Conservation (phyloP, 2,888 invertebrate genomes). For the Cryptocephalus primarius region DNA sequence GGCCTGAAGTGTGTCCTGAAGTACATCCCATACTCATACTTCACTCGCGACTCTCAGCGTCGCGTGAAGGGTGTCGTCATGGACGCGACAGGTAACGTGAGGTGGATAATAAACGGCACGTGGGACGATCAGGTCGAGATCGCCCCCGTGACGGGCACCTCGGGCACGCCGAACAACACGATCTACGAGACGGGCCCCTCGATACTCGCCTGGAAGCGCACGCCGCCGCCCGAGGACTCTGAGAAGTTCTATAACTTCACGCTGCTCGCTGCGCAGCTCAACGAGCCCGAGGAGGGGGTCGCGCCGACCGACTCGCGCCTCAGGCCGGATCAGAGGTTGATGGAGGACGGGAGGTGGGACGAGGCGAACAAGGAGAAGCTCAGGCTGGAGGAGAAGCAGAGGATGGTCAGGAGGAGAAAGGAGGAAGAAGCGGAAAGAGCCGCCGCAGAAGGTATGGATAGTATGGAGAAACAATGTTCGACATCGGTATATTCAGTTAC, state of each 20-base stretch:
- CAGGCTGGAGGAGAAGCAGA: constrained; percentile 90
- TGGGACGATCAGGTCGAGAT: constrained; percentile 97
- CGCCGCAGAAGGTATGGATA: constrained; percentile 43
- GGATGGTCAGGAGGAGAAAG: constrained; percentile 61
- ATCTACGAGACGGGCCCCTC: constrained; percentile 89
- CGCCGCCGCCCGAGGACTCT: constrained; percentile 55
- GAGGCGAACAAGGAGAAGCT: constrained; percentile 81
- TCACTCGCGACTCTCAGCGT: constrained; percentile 89
- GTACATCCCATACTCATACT: constrained; percentile 97
- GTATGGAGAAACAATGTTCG: background rate
- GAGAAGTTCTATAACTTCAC: constrained; percentile 91
- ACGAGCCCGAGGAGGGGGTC: constrained; percentile 82
- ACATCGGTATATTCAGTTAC: too few relatives aligned
- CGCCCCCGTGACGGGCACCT: constrained; percentile 67
- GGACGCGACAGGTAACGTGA: constrained; percentile 59
- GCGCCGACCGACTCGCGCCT: constrained; percentile 84
- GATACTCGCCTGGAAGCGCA: constrained; percentile 76
- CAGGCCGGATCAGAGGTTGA: constrained; percentile 93
- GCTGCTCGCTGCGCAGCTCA: constrained; percentile 87
- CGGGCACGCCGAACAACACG: constrained; percentile 61
- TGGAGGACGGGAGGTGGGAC: constrained; percentile 92
- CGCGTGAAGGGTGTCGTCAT: constrained; percentile 76
- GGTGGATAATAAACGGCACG: constrained; percentile 70
- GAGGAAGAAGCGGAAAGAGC: constrained; percentile 71
- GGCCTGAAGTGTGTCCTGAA: constrained; percentile 91